Percentiles rank a stretch among this genome's conserved stretches.
phyloP scores from a whole-genome alignment of 1,140 invertebrate species.

The Grapholita molesta region DNA sequence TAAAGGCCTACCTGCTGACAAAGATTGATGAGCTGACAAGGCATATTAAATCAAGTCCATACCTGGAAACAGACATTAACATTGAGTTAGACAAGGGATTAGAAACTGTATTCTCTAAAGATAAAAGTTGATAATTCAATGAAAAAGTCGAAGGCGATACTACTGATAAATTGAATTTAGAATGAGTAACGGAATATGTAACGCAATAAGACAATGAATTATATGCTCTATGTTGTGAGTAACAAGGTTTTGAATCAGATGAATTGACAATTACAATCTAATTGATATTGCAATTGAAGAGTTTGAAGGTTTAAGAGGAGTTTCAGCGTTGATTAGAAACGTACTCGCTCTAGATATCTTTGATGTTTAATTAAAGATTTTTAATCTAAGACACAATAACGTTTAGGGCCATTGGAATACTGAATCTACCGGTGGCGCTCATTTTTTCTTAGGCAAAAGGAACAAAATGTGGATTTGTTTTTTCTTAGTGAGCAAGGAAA shows the following conservation, averaged over 20 bases:
- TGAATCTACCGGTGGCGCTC: no score
- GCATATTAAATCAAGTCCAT: constrained; percentile 6
- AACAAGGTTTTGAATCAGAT: background rate
- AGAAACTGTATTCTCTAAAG: background rate
- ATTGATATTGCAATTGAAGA: background rate
- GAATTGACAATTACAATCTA: background rate
- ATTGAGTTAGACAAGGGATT: background rate
- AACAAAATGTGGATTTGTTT: no score
- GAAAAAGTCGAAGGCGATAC: background rate
- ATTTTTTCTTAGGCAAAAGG: no score
- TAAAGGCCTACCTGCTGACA: constrained; percentile 4
- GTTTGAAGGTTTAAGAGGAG: background rate
- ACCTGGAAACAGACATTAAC: background rate
- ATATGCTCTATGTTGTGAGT: background rate
- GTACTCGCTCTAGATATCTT: background rate
- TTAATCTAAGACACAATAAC: background rate
- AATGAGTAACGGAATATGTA: background rate
- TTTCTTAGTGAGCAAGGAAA: no score
- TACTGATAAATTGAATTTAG: background rate
- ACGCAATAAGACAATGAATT: background rate
- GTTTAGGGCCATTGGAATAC: no score
- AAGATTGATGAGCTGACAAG: background rate
- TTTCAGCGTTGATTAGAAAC: constrained; percentile 5
- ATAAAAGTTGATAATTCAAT: background rate
- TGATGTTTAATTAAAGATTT: background rate